These are phyloP conservation scores for Centrocercus urophasianus DNA, from an alignment of 2,113 vertebrate species.

Conservation along the genomic window DNA sequence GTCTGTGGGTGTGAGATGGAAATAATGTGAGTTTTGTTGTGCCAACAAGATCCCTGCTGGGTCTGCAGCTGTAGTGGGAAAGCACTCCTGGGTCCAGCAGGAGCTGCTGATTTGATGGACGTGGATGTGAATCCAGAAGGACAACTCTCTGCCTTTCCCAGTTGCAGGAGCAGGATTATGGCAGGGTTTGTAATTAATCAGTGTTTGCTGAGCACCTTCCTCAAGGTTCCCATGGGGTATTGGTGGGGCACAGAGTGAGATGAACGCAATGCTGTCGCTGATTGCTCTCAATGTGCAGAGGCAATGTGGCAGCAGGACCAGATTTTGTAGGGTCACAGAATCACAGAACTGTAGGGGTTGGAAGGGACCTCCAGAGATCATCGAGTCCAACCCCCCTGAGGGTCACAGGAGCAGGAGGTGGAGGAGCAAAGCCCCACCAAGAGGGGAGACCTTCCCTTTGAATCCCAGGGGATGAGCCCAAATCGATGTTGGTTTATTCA, in stretches of 20 bases:
- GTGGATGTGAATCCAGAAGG: background rate
- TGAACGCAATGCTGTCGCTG: background rate
- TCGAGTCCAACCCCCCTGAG: too few species aligned
- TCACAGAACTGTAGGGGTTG: too few species aligned
- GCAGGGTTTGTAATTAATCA: background rate
- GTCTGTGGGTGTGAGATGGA: slow-evolving; percentile 5
- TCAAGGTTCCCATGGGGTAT: background rate
- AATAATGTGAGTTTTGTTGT: slow-evolving; percentile 30
- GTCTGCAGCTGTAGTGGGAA: background rate
- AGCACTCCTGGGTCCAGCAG: background rate
- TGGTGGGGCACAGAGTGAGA: background rate
- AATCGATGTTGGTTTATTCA: background rate
- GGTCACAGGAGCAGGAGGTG: background rate
- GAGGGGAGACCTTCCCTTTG: background rate
- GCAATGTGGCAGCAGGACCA: background rate
- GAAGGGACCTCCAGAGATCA: too few species aligned
- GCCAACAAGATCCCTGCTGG: background rate
- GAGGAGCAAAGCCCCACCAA: background rate
- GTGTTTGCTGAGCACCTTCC: background rate
- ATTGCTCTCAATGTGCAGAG: background rate
- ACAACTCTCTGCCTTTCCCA: background rate
- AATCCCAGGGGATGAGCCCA: background rate
- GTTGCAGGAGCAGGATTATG: background rate
- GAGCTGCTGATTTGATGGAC: background rate
- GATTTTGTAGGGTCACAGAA: background rate